Evolutionary conservation across 2,113 vertebrate genomes (phyloP).

Genomic region (Hippocampus guttulatus): DNA sequence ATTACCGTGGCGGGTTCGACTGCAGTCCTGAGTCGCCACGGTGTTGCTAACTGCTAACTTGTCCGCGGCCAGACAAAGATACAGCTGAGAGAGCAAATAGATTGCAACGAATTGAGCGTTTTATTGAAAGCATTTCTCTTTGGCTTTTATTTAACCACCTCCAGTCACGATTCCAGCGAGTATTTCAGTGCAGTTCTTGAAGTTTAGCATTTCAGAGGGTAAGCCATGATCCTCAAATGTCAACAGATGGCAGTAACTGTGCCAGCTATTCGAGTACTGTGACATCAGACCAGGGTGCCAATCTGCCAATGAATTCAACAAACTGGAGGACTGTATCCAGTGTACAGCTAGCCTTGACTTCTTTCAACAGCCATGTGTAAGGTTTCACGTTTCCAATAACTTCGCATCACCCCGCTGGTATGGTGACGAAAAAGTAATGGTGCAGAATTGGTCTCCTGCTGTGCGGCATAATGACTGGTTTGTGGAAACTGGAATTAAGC

Average conservation of each 20-base stretch:
- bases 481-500: too few species aligned
- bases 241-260: background rate
- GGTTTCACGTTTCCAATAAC: too few species aligned
- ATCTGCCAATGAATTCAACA: conserved; percentile 1
- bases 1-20: background rate
- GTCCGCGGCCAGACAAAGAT: background rate
- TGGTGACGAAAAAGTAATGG: too few species aligned
- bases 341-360: conserved; percentile 7
- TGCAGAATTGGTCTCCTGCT: too few species aligned
- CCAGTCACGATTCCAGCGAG: background rate
- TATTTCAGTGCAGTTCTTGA: background rate
- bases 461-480: too few species aligned
- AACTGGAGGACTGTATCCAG: conserved; percentile 3
- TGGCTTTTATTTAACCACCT: background rate
- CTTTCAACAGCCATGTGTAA: too few species aligned
- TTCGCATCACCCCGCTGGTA: too few species aligned
- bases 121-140: background rate
- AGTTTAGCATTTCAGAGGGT: background rate
- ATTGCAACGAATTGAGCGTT: too few species aligned
- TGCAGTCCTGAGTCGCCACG: background rate
- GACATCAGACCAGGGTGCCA: background rate
- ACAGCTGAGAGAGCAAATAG: background rate
- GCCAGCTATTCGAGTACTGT: background rate
- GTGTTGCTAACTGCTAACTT: background rate
- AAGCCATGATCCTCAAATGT: background rate